Conservation (phyloP, 2,888 invertebrate species). For the Lochmaea crataegi region DNA sequence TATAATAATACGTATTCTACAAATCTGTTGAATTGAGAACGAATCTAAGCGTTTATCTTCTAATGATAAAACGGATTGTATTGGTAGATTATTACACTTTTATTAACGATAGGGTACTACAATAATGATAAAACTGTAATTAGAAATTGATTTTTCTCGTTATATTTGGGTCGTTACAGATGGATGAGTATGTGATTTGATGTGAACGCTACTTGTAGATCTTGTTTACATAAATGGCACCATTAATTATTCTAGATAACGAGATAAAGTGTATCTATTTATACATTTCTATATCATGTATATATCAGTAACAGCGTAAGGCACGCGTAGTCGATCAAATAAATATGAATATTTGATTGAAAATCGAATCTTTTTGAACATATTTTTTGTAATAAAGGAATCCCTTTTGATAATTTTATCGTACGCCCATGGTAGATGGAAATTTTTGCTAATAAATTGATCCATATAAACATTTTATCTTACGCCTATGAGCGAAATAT, state of each 20-base stretch:
- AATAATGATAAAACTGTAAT: conserved; percentile 19
- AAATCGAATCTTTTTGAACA: no score
- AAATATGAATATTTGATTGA: no score
- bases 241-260: not conserved
- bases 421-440: no score
- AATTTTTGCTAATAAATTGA: no score
- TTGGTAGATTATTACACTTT: conserved; percentile 8
- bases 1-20: no score
- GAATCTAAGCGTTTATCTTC: conserved; percentile 18
- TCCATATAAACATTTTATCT: no score
- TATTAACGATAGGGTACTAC: conserved; percentile 19
- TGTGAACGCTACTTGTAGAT: not conserved
- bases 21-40: conserved; percentile 8
- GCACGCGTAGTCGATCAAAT: not conserved
- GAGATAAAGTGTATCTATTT: not conserved
- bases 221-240: not conserved
- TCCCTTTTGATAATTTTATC: no score
- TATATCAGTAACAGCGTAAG: conserved; percentile 1
- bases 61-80: conserved; percentile 6
- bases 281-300: not conserved
- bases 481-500: no score
- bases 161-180: not conserved
- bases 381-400: no score
- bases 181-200: not conserved
- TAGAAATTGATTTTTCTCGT: conserved; percentile 22